Evolutionary conservation across 2,797 vertebrate species (phyloP), one percentile per base, ranked within the genome.

Genomic region (Sebastes jordani): DNA sequence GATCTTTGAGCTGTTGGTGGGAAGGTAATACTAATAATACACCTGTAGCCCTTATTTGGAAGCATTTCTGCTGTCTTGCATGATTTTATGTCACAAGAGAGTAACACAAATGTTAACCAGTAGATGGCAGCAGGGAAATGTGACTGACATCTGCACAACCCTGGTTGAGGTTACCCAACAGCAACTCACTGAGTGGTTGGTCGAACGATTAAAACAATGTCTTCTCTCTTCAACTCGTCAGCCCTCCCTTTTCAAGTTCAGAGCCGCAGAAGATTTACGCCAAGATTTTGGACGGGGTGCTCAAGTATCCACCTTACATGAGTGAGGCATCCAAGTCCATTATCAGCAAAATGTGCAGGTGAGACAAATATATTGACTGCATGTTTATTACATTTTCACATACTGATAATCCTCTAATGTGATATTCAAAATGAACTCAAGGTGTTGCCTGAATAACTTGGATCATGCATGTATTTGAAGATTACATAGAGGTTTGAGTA

Each of bases 341-440:
- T 11, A 93, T 96, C 79, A 93, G 91, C 88, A 97, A 97, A 78
- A 85, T 97, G 60, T 97, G 97, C 96, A 96, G 95, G 97, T 97
- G 68, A 83, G 87, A 73, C 5, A 0, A 29, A 11, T 0, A 18
- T 11, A 64, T 7, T 30, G 6, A 62, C 25, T 42, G 34, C 42
- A 49, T 32, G 5, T 22, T 14, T 18, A 62, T 78, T 60, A 20
- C n/a, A 32, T 32, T 66, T 52, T 11, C 3, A 54, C 36, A 6
- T 9, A 2, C 7, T n/a, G 23, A 38, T 16, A 66, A 36, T 22
- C 29, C n/a, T 38, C 4, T 3, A 20, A 32, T 46, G 16, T 82
- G 16, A 4, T 25, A 38, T 70, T 63, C 16, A 55, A 38, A 70
- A 29, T 64, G 1, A 70, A 46, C 16, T 34, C 13, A 11, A 2